Evolutionary conservation across 1,140 invertebrate genomes (phyloP), one percentile per base, ranked within the genome.

Genomic region (Saxidomus purpurata): DNA sequence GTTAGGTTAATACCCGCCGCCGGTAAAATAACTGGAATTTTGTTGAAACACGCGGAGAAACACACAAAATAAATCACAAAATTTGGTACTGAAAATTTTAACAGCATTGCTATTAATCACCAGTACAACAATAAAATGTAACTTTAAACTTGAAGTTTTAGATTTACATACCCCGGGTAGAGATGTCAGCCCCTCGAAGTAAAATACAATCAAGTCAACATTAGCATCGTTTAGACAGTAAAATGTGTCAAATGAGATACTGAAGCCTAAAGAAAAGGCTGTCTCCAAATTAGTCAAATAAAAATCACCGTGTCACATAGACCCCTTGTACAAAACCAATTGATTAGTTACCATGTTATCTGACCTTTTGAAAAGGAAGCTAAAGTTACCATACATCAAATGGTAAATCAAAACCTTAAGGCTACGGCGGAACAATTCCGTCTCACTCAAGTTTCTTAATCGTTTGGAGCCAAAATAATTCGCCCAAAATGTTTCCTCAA

Each of bases 331-430:
- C 67, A 4, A 13, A 38, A 40, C 6, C 22, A 6, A 71, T 71
- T 71, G 34, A 71, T 71, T 71, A 38, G 67, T 19, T 40, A 71
- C 11, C 9, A 38, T n/a, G 34, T 43, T 43, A 71, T 40, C 15
- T 71, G 67, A 71, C 67, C 67, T 71, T n/a, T 71, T 71, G n/a
- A 40, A 71, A 71, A 43, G 19, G 19, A 71, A 40, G 34, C 67
- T 71, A 40, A 43, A 6, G 22, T 71, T 71, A 31, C 67, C 67
- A 71, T 15, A 6, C 22, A 43, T 38, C 67, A 38, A n/a, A 43
- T 38, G 8, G 67, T 17, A 71, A 38, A 71, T 71, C 67, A 40
- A 71, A 43, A 31, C 38, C 15, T 38, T 9, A 4, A 17, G 38
- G 67, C 38, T 8, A 38, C 34, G 22, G 4, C 1, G 19, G 34